Conservation (phyloP, 64 coral and sea anemone species). For the Pachyseris speciosa region DNA sequence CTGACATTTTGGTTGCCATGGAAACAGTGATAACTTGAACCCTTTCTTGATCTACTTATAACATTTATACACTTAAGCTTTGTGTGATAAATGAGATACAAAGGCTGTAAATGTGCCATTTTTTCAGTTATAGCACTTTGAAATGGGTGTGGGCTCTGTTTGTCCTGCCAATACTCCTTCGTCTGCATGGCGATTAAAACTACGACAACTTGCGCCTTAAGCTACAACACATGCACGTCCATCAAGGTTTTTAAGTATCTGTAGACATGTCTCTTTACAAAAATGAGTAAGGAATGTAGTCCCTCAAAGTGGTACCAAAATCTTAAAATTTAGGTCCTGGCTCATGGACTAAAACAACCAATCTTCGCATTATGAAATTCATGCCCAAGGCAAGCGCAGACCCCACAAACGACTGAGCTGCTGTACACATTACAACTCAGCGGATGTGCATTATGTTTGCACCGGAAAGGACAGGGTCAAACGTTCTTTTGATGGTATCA, state of each 20-base stretch:
- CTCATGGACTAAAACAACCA: neutral
- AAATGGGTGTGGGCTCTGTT: neutral
- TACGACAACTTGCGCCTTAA: neutral
- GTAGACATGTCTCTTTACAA: neutral
- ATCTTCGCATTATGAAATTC: too few species aligned
- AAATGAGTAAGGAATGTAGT: neutral
- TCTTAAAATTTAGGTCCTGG: neutral
- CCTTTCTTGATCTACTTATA: neutral
- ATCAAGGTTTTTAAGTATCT: neutral
- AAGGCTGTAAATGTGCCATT: neutral
- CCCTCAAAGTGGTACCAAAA: slow-evolving; percentile 14
- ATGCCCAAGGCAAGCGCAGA: too few species aligned
- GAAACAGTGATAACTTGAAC: neutral
- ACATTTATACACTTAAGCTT: too few species aligned
- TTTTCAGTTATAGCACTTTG: neutral
- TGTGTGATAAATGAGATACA: neutral
- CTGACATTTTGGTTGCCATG: neutral
- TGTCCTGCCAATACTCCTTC: neutral
- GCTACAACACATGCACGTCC: neutral
- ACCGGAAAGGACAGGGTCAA: too few species aligned
- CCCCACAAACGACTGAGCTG: too few species aligned
- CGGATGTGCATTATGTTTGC: too few species aligned
- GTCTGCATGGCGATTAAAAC: neutral
- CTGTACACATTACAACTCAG: too few species aligned
- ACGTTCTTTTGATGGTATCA: too few species aligned